Evolutionary conservation across 2,113 vertebrate genomes (phyloP), one percentile per base, ranked within the genome.

Genomic region (Oceanodroma tethys): DNA sequence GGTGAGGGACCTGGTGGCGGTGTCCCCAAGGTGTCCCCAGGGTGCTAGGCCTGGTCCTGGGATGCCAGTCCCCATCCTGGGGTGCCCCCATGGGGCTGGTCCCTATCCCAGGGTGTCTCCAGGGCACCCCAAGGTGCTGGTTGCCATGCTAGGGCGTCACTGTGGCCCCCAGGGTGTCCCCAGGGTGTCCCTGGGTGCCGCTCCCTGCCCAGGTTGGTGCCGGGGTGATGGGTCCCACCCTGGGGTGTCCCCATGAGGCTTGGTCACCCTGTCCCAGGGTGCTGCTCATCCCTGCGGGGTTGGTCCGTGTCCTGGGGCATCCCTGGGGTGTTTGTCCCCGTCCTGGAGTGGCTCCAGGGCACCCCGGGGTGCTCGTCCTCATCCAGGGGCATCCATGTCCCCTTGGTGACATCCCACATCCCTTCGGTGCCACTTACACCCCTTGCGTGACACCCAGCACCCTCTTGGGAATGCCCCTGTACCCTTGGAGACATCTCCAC

Each of bases 1-100:
- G 99, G 99, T 99, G 79, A 82, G 7, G 26, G 32, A 30, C 47
- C 5, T 1, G 42, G 13, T 7, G 55, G 16, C 42, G 3, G 1
- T 0, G 19, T 13, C 40, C 59, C 52, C 17, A 23, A 0, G 65
- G 26, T 21, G 74, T 20, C 73, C 86, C 36, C 55, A 14, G 3
- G 8, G 36, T 13, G 29, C 26, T 7, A 11, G 5, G 27, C 23
- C 40, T 2, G 0, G 10, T 7, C 56, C 63, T 30, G 43, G 30
- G 48, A 11, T 50, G 66, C 27, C 32, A 9, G 5, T 19, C 68
- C 38, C 27, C 47, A 21, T 5, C 55, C 55, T 23, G 34, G 15
- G 38, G 47, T 16, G 26, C 20, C 21, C 26, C 65, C 22, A 25
- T 8, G 42, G 26, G 42, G 42, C 34, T 48, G 22, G 7, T 47